phyloP scores from a whole-genome alignment of 2,888 invertebrate species.

The Pachymerium ferrugineum region DNA sequence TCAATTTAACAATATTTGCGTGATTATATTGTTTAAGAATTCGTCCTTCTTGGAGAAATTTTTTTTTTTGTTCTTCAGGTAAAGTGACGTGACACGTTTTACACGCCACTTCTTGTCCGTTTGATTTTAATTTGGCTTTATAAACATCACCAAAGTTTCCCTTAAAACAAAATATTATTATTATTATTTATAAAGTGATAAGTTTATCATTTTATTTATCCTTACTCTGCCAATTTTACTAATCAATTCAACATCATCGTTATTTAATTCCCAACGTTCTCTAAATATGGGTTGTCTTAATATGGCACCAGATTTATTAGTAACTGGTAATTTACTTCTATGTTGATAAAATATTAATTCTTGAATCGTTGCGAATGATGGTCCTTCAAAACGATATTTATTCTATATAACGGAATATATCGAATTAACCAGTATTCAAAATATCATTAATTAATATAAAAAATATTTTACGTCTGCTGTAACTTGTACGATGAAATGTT shows the following conservation, averaged over 20 bases:
- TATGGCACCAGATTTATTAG: slow-evolving; percentile 85
- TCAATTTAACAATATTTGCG: slow-evolving; percentile 90
- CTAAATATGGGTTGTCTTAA: slow-evolving; percentile 76
- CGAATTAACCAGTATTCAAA: not conserved
- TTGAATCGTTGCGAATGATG: slow-evolving; percentile 84
- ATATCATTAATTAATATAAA: not conserved
- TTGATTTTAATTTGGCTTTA: slow-evolving; percentile 72
- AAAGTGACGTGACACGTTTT: slow-evolving; percentile 91
- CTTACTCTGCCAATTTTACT: slow-evolving; percentile 91
- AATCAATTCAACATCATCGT: slow-evolving; percentile 83
- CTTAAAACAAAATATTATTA: slow-evolving; percentile 56
- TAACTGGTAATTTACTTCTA: slow-evolving; percentile 78
- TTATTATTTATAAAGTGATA: no score
- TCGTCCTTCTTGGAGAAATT: slow-evolving; percentile 90
- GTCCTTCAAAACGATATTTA: slow-evolving; percentile 88
- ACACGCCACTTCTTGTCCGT: slow-evolving; percentile 83
- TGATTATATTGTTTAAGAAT: slow-evolving; percentile 95
- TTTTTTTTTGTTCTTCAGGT: slow-evolving; percentile 86
- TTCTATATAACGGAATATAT: slow-evolving; percentile 60
- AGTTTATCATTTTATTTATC: slow-evolving; percentile 35
- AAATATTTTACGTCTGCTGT: slow-evolving; percentile 66
- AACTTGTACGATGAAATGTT: slow-evolving; percentile 95
- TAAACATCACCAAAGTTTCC: slow-evolving; percentile 98
- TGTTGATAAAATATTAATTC: slow-evolving; percentile 86
- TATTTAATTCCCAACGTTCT: slow-evolving; percentile 92